These are phyloP conservation scores for Felis catus DNA, from an alignment of 2,113 vertebrate genomes.

Conservation along the genomic window DNA sequence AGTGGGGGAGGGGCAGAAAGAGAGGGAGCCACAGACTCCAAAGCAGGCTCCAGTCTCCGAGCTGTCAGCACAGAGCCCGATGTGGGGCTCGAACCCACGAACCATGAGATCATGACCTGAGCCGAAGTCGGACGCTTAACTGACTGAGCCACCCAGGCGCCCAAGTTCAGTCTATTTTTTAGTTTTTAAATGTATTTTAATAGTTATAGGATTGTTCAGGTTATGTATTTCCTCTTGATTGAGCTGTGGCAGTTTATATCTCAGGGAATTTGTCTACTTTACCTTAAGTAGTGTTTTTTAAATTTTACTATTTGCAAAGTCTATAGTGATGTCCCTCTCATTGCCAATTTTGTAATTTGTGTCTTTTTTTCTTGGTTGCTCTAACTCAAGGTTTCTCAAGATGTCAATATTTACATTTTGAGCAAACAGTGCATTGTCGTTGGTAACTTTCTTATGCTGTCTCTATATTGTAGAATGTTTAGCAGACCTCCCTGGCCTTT, in stretches of 20 bases:
- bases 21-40: no score
- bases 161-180: background rate
- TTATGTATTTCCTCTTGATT: background rate
- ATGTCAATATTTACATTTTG: background rate
- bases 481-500: background rate
- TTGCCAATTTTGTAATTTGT: background rate
- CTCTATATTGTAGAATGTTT: background rate
- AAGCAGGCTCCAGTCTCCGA: no score
- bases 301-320: background rate
- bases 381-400: background rate
- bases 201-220: background rate
- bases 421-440: background rate
- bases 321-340: background rate
- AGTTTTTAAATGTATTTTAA: background rate
- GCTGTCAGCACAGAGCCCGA: no score
- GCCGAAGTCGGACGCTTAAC: no score
- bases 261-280: background rate
- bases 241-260: background rate
- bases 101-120: no score
- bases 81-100: no score
- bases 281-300: background rate
- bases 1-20: no score
- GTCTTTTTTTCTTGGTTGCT: background rate
- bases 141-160: no score
- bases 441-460: background rate